A percentile compares a stretch with the other conserved stretches of the same genome.
Conservation (phyloP, 2,888 invertebrate species). For the Atethmia centrago region DNA sequence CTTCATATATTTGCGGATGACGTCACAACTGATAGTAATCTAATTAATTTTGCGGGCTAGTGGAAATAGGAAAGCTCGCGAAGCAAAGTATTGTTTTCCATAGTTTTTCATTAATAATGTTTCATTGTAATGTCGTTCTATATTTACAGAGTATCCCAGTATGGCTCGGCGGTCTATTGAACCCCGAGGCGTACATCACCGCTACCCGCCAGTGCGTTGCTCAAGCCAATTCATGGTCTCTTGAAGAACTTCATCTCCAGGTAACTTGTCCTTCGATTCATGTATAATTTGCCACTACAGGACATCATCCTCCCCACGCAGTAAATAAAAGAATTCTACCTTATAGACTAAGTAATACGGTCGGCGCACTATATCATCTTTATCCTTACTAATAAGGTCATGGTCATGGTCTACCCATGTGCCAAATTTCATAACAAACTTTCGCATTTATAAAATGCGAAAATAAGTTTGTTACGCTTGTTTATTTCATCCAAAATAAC, state of each 20-base stretch:
- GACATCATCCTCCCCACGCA: no score
- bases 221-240: conserved; percentile 98
- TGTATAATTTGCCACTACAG: neutral
- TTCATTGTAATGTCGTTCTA: neutral
- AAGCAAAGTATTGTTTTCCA: neutral
- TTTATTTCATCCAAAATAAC: no score
- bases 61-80: neutral
- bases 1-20: neutral
- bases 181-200: conserved; percentile 99
- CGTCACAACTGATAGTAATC: neutral
- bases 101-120: neutral
- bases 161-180: conserved; percentile 99
- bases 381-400: no score
- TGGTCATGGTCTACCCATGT: no score
- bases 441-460: no score
- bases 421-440: no score
- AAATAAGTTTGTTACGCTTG: no score
- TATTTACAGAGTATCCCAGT: conserved; percentile 94
- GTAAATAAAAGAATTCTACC: neutral
- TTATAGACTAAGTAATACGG: neutral
- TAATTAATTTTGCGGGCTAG: neutral
- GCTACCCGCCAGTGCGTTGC: conserved; percentile 99
- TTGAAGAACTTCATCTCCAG: conserved; percentile 98
- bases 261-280: conserved; percentile 87
- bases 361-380: neutral